These are phyloP conservation scores for Haliaeetus leucogaster DNA, from an alignment of 2,113 vertebrate species.

Conservation along the genomic window DNA sequence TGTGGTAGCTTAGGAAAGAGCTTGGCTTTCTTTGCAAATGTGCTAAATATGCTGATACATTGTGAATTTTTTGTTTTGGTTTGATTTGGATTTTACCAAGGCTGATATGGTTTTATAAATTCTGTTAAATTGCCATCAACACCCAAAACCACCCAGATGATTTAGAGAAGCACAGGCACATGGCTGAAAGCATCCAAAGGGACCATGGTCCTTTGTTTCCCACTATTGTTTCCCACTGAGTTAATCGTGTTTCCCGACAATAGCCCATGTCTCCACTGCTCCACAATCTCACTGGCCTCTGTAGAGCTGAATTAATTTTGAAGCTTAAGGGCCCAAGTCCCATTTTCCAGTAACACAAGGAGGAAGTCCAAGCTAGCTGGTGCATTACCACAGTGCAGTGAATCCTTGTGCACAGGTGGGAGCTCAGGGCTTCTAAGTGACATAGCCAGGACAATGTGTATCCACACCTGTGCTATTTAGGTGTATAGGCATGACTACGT, in stretches of 20 bases:
- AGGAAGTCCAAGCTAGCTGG: neutral
- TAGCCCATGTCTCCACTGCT: neutral
- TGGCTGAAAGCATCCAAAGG: neutral
- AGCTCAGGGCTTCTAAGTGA: neutral
- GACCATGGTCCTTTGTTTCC: neutral
- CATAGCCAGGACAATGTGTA: neutral
- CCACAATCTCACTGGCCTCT: neutral
- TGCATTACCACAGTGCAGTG: neutral
- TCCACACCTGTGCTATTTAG: neutral
- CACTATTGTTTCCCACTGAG: neutral
- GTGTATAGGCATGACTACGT: neutral
- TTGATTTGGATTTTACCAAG: neutral
- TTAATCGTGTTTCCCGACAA: neutral
- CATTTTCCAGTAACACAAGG: neutral
- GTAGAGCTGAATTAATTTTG: neutral
- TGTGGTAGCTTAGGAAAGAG: neutral
- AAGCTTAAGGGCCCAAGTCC: neutral
- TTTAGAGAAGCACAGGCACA: neutral
- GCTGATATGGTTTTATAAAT: neutral
- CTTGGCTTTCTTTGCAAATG: neutral
- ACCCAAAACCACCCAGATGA: neutral
- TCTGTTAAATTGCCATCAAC: neutral
- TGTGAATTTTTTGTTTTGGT: neutral
- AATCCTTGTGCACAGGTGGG: neutral
- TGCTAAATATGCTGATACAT: neutral